Evolutionary conservation across 2,888 invertebrate genomes (phyloP), one percentile per base, ranked within the genome.

Genomic region (Clostera curtula): DNA sequence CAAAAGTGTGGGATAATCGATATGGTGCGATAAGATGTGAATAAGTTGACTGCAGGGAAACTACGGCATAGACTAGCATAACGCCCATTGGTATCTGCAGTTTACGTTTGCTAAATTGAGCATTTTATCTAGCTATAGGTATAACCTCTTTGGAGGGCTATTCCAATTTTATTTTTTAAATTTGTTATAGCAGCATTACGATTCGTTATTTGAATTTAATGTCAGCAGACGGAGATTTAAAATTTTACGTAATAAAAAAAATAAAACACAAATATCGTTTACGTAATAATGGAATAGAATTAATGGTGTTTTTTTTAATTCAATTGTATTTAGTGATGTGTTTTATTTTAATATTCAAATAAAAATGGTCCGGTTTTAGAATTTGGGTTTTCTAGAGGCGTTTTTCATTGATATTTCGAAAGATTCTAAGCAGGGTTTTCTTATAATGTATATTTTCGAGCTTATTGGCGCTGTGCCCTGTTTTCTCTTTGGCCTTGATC

Each of bases 41-140:
- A 50, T 50, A 49, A 67, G 67, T 67, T 58, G 66, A 75, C 74
- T 80, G 80, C 80, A 76, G 77, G 62, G 57, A 64, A 64, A 76
- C 69, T 77, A 79, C 79, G 73, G 71, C 76, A 79, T 73, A 64
- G 65, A 58, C 56, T 59, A 69, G 68, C 71, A 68, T 70, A 71
- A 69, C 71, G 71, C 70, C 69, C 70, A 67, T 69, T 67, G 54
- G 57, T 63, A 64, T 75, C 77, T 75, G 77, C 79, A 75, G 71
- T 72, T 65, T 34, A 40, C 39, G 40, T 14, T 52, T 56, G 56
- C 43, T 40, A n/a, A n/a, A n/a, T 46, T 50, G 56, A 48, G 47
- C 50, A 56, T 52, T 56, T 40, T 56, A 51, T 43, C 41, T 34
- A 37, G 25, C 41, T 41, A 41, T 21, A 41, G 39, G 49, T 47